phyloP scores from a whole-genome alignment of 2,113 vertebrate genomes.

The Corythoichthys intestinalis region DNA sequence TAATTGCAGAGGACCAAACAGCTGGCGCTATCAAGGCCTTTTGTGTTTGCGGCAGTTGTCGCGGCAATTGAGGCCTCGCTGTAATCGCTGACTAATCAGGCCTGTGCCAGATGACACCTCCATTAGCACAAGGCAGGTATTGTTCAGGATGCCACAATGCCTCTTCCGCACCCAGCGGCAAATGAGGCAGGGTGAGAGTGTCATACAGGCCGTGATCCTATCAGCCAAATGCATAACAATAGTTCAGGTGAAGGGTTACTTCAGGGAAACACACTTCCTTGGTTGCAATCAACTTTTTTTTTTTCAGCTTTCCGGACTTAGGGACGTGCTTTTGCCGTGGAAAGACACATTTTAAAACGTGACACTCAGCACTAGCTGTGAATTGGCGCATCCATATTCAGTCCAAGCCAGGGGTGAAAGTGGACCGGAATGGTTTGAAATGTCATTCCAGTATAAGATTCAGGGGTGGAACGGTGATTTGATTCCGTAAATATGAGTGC shows the following conservation, averaged over 20 bases:
- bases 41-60: constrained; percentile 77
- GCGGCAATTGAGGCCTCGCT: constrained; percentile 72
- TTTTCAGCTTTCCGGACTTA: constrained; percentile 23
- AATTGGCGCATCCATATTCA: not conserved
- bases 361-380: constrained; percentile 21
- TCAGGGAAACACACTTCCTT: not conserved
- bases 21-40: constrained; percentile 73
- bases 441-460: not conserved
- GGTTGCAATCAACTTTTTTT: constrained; percentile 29
- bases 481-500: too few species aligned
- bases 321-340: constrained; percentile 21
- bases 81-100: constrained; percentile 80
- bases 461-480: too few species aligned
- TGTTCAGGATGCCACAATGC: constrained; percentile 53
- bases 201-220: constrained; percentile 53
- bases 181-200: constrained; percentile 31
- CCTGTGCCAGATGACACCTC: constrained; percentile 72
- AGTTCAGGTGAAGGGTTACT: constrained; percentile 52
- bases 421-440: not conserved
- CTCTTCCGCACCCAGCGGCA: constrained; percentile 28
- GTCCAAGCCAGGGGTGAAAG: not conserved
- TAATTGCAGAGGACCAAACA: constrained; percentile 80
- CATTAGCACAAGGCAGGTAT: constrained; percentile 71
- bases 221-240: constrained; percentile 55
- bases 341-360: constrained; percentile 35